Evolutionary conservation across 2,888 invertebrate species (phyloP).

Genomic region (Zaprionus lineosus): DNA sequence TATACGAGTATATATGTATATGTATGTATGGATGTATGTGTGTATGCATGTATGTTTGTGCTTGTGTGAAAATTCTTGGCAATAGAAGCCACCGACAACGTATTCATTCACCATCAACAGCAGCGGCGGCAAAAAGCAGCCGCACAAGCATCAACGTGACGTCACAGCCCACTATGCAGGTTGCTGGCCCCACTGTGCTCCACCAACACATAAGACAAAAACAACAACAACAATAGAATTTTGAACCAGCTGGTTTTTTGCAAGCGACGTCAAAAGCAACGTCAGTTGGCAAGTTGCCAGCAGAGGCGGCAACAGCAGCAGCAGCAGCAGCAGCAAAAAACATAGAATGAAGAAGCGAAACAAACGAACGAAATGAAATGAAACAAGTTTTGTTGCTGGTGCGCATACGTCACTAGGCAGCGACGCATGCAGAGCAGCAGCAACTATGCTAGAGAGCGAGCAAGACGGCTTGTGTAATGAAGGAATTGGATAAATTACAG

Average conservation of each 20-base stretch:
- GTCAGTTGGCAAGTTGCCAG: conserved; percentile 67
- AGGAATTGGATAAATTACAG: conserved; percentile 37
- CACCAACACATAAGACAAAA: conserved; percentile 12
- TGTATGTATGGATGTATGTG: neutral
- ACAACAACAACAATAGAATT: conserved; percentile 32
- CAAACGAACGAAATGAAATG: conserved; percentile 47
- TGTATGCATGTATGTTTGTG: conserved; percentile 1
- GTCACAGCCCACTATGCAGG: conserved; percentile 54
- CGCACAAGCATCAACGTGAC: conserved; percentile 29
- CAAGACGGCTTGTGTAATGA: neutral
- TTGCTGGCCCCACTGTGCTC: conserved; percentile 69
- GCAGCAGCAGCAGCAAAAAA: conserved; percentile 8
- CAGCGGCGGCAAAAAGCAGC: neutral
- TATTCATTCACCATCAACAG: conserved; percentile 48
- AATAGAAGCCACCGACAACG: conserved; percentile 37
- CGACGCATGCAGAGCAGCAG: conserved; percentile 43
- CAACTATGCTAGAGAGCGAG: conserved; percentile 8
- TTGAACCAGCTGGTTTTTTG: conserved; percentile 55
- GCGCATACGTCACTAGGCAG: conserved; percentile 71
- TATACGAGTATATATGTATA: neutral
- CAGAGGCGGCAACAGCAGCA: conserved; percentile 7
- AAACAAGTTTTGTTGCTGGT: conserved; percentile 65
- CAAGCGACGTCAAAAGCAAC: conserved; percentile 51
- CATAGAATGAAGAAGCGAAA: conserved; percentile 17
- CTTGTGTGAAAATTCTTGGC: conserved; percentile 17